These are phyloP conservation scores for Nephrotoma flavescens DNA, from an alignment of 2,888 invertebrate species.

Conservation along the genomic window DNA sequence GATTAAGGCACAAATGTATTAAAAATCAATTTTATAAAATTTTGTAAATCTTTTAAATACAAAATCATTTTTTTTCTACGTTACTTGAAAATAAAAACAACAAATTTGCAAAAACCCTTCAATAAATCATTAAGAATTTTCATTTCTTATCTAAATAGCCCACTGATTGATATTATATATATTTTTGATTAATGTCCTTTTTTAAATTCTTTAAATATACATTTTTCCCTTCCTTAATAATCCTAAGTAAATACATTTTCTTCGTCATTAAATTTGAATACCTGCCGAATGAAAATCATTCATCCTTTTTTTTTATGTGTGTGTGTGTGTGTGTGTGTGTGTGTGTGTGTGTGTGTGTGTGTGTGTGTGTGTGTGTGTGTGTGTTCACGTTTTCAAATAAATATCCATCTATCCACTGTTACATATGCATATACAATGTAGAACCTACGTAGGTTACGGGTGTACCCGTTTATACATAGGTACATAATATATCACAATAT, in stretches of 20 bases:
- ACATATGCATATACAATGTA: neutral
- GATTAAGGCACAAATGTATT: neutral
- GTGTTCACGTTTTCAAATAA: neutral
- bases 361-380: neutral
- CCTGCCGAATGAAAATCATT: neutral
- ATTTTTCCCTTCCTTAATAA: neutral
- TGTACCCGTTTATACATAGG: neutral
- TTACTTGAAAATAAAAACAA: neutral
- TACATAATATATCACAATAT: neutral
- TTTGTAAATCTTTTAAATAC: neutral
- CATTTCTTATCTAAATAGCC: neutral
- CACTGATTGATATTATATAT: neutral
- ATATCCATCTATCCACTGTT: neutral
- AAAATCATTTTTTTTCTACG: neutral
- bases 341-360: neutral
- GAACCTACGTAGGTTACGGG: neutral
- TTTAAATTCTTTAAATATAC: neutral
- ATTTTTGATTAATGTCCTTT: neutral
- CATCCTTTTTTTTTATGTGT: neutral
- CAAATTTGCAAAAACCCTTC: neutral
- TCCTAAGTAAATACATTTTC: neutral
- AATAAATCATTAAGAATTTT: neutral
- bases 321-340: neutral
- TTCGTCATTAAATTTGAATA: neutral
- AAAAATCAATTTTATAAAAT: neutral